Percentiles rank a stretch among this genome's conserved stretches.
phyloP scores from a whole-genome alignment of 1,140 invertebrate genomes.

The Drosophila arawakana region DNA sequence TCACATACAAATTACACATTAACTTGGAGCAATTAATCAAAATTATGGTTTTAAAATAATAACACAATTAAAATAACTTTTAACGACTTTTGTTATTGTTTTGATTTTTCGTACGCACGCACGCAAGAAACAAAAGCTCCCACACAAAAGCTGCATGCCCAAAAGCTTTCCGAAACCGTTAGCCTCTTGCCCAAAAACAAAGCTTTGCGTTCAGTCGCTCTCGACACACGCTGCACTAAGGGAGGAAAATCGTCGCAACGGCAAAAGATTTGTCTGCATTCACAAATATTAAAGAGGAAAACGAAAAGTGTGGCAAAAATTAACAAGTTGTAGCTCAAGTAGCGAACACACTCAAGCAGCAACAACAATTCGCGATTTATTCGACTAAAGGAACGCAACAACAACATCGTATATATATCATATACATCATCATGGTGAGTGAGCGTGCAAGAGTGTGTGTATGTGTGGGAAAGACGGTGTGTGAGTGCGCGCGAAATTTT shows the following conservation, averaged over 20 bases:
- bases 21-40: constrained; percentile 29
- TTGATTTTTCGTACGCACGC: constrained; percentile 12
- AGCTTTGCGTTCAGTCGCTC: constrained; percentile 71
- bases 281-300: constrained; percentile 3
- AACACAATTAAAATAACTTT: constrained; percentile 3
- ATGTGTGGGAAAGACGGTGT: constrained; percentile 2
- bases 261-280: constrained; percentile 14
- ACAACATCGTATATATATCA: constrained; percentile 58
- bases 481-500: constrained; percentile 18
- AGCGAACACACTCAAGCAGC: constrained; percentile 27
- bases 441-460: constrained; percentile 22
- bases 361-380: constrained; percentile 61
- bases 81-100: constrained; percentile 8
- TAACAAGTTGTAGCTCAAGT: constrained; percentile 22
- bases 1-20: background rate
- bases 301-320: constrained; percentile 10
- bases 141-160: constrained; percentile 45
- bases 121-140: constrained; percentile 28
- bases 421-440: constrained; percentile 79
- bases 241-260: constrained; percentile 56
- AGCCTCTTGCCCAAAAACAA: constrained; percentile 49
- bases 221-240: constrained; percentile 65
- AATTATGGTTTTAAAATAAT: constrained; percentile 17
- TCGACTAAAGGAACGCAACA: constrained; percentile 52
- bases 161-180: constrained; percentile 72